Base-by-base conservation (phyloP, 2,113 vertebrate genomes). In the Cephalopterus ornatus region DNA sequence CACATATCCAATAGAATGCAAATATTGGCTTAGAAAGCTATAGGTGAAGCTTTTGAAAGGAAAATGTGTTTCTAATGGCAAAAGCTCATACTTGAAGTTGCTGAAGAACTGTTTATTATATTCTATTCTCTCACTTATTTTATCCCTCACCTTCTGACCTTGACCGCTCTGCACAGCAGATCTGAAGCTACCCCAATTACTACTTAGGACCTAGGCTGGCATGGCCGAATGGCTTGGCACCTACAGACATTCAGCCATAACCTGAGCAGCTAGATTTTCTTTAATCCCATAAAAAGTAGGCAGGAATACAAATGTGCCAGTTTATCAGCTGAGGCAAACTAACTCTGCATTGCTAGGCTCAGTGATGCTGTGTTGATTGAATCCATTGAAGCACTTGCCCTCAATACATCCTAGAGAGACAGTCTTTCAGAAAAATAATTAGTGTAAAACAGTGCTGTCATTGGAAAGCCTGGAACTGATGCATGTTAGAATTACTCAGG, bases 251-350 rank as follows among this genome's bases (percentile, higher is more conserved):
- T 75, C 61, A 85, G 41, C 47, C 52, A 62, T 73, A 92, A 94
- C 28, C 37, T 68, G 59, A 92, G 41, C 56, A 95, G n/a, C 37
- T 76, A 88, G 53, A 85, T 86, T 83, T 92, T 19, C 47, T 88
- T 88, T 92, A 93, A 96, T 80, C 61, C 47, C 65, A 41, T 79
- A 59, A 94, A 83, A 95, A 76, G 12, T 27, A 88, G 53, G 14
- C 74, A 92, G 53, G 21, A 83, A 55, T 80, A 96, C 26, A 63
- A 86, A 74, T 67, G 72, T 80, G 50, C 30, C 50, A 91, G 82
- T 86, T 96, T 93, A 91, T 93, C 81, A 89, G 6, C 4, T 58
- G 75, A 88, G 33, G 46, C 22, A 74, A 80, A 74, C 78, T 92
- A 76, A 21, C 46, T 92, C 46, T 89, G 72, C 49, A 70, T 65